These are phyloP conservation scores for Tortricodes alternella DNA, from an alignment of 2,888 invertebrate species.

Conservation along the genomic window DNA sequence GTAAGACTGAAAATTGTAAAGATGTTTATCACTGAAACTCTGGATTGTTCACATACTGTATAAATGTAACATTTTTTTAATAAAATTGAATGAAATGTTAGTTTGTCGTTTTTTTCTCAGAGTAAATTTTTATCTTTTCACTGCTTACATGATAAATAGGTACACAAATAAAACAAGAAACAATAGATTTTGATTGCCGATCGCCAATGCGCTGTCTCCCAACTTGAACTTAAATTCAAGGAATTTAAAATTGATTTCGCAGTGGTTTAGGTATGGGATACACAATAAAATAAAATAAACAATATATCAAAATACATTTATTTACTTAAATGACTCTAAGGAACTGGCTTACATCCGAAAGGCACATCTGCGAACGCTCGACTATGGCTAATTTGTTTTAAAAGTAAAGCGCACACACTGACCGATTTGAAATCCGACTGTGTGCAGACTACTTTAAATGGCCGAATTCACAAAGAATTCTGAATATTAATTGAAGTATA, in stretches of 20 bases:
- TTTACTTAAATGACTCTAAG: conserved; percentile 69
- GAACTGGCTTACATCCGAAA: conserved; percentile 61
- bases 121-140: background rate
- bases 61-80: conserved; percentile 70
- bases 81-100: conserved; percentile 70
- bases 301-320: conserved; percentile 60
- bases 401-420: conserved; percentile 1
- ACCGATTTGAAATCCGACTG: background rate
- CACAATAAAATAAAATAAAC: conserved; percentile 15
- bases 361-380: conserved; percentile 53
- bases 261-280: no score
- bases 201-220: no score
- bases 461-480: no score
- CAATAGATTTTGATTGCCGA: no score
- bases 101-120: conserved; percentile 39
- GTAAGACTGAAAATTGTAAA: conserved; percentile 52
- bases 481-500: no score
- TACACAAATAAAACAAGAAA: no score
- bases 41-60: conserved; percentile 66
- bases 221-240: no score
- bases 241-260: no score
- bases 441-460: background rate
- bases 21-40: conserved; percentile 58
- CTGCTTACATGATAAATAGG: background rate
- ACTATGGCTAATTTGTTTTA: conserved; percentile 33